Conservation (phyloP, 2,888 invertebrate genomes). For the Spisula solida region DNA sequence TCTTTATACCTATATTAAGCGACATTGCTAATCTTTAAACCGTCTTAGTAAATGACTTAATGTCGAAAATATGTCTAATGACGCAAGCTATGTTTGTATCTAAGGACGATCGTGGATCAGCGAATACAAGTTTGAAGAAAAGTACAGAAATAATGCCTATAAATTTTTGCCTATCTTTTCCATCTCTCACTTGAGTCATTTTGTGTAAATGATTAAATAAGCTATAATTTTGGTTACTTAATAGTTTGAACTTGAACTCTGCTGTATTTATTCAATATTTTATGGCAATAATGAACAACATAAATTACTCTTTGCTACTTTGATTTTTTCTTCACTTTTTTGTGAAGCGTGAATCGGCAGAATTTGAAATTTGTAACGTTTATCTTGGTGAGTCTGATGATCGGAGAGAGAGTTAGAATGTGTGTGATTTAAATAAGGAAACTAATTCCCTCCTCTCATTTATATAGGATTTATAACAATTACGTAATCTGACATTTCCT, state of each 20-base stretch:
- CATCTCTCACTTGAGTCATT: not conserved
- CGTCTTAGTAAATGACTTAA: constrained; percentile 2
- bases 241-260: not conserved
- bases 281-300: not conserved
- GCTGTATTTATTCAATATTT: not conserved
- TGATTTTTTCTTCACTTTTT: not conserved
- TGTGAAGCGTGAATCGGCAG: not conserved
- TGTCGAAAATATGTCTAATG: not conserved
- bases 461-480: too few relatives aligned
- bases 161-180: not conserved
- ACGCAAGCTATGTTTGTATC: constrained; percentile 9
- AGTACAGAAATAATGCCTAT: not conserved
- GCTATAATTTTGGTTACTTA: not conserved
- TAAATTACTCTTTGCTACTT: not conserved
- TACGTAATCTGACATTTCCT: too few relatives aligned
- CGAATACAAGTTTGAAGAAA: not conserved
- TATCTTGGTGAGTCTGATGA: not conserved
- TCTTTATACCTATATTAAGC: not conserved
- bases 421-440: not conserved
- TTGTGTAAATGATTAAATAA: constrained; percentile 1
- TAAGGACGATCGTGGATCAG: not conserved
- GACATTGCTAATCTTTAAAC: constrained; percentile 15
- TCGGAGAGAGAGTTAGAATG: not conserved
- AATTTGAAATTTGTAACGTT: not conserved
- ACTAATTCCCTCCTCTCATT: too few relatives aligned